Evolutionary conservation across 2,113 vertebrate species (phyloP).

Genomic region (Pantherophis guttatus): DNA sequence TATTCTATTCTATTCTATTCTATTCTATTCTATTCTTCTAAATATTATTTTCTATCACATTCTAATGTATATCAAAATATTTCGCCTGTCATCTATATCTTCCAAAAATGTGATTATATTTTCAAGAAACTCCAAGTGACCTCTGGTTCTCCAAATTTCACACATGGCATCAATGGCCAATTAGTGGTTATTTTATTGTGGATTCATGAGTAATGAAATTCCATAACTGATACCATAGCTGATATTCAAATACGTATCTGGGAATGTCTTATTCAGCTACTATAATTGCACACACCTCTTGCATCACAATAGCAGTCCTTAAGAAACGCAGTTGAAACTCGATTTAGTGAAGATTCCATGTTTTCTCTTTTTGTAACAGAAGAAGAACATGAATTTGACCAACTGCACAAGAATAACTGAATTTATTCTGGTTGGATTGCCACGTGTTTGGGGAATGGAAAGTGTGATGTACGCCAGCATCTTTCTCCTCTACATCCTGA

Average conservation of each 20-base stretch:
- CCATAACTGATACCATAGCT: background rate
- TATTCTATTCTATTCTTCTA: too few relatives aligned
- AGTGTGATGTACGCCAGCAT: background rate
- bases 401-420: background rate
- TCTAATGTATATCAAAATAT: background rate
- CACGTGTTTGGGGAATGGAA: background rate
- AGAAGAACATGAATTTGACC: background rate
- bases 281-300: background rate
- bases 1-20: too few relatives aligned
- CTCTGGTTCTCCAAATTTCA: too few relatives aligned
- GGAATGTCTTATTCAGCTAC: background rate
- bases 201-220: background rate
- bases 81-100: background rate
- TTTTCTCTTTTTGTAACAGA: background rate
- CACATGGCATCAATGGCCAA: too few relatives aligned
- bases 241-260: background rate
- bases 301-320: background rate
- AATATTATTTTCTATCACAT: too few relatives aligned
- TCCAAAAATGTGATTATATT: background rate
- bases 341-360: background rate
- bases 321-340: background rate
- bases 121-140: background rate
- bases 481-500: background rate
- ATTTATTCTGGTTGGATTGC: background rate
- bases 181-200: background rate